Conservation (phyloP, 2,113 vertebrate species). For the Heterotilapia buettikoferi region DNA sequence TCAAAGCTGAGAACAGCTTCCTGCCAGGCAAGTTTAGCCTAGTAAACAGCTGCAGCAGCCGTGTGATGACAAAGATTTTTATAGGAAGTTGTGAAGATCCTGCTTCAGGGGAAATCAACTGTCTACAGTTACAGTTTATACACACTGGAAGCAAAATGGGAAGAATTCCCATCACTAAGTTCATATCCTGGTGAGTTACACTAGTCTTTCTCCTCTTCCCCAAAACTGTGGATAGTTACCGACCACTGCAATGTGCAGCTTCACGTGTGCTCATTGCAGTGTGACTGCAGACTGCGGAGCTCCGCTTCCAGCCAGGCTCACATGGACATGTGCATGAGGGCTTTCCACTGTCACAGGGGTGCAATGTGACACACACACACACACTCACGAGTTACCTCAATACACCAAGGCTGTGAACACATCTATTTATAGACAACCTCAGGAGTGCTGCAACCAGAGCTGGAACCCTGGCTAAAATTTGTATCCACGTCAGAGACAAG, state of each 20-base stretch:
- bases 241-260: background rate
- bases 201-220: background rate
- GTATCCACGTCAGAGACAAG: background rate
- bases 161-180: background rate
- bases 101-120: background rate
- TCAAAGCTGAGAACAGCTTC: background rate
- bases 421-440: conserved; percentile 53
- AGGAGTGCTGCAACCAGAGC: background rate
- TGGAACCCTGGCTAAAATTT: background rate
- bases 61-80: background rate
- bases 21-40: background rate
- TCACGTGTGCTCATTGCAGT: background rate
- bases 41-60: background rate
- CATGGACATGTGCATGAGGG: conserved; percentile 16
- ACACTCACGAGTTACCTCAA: conserved; percentile 46
- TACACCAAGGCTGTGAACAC: background rate
- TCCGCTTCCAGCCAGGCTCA: background rate
- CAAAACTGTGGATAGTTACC: background rate
- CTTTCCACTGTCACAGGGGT: conserved; percentile 77
- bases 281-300: conserved; percentile 9
- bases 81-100: background rate
- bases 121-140: background rate
- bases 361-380: conserved; percentile 71
- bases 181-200: background rate
- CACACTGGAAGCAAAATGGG: background rate